Percentiles rank a stretch among this genome's conserved stretches.
Conservation (phyloP, 2,797 vertebrate species). For the Heliangelus exortis region DNA sequence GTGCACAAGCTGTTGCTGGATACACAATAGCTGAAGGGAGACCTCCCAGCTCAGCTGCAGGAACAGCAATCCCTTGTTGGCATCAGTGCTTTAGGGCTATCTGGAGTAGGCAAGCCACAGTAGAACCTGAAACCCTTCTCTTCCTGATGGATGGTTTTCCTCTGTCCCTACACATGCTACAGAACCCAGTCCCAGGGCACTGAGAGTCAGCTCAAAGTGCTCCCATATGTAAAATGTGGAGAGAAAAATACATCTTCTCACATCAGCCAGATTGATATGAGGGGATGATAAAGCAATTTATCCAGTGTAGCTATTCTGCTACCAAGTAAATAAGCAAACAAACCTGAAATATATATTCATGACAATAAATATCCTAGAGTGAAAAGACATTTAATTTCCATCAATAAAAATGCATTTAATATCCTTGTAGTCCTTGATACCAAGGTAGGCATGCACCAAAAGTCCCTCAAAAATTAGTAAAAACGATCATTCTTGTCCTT, state of each 20-base stretch:
- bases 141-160: slow-evolving; percentile 27
- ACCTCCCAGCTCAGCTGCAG: background rate
- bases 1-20: background rate
- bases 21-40: slow-evolving; percentile 26
- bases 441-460: background rate
- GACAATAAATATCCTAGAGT: background rate
- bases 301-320: background rate
- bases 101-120: slow-evolving; percentile 1
- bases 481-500: background rate
- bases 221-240: background rate
- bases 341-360: background rate
- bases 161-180: background rate
- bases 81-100: slow-evolving; percentile 32
- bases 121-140: background rate
- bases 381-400: background rate
- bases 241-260: background rate
- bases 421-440: background rate
- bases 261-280: background rate
- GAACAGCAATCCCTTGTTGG: slow-evolving; percentile 19
- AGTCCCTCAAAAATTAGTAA: background rate
- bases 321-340: background rate
- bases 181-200: background rate
- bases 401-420: background rate
- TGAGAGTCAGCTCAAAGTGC: background rate
- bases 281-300: background rate